Base-by-base conservation (phyloP, 2,113 vertebrate species). In the Chloebia gouldiae region DNA sequence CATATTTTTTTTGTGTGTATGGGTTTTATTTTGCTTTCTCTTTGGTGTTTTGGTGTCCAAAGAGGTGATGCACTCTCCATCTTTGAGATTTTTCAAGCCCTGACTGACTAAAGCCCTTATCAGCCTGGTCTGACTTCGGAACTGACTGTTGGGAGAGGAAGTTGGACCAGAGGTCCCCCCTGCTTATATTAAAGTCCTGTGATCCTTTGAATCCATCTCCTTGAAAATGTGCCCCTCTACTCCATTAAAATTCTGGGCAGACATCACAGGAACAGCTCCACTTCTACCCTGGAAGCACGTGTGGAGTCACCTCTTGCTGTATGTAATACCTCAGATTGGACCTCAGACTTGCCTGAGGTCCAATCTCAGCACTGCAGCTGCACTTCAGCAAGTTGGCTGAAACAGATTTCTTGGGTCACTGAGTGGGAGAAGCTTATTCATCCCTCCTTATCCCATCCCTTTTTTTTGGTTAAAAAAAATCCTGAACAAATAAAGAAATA, bases 211-310 rank as follows among this genome's bases (percentile, higher is more conserved):
- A 53, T 35, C 24, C 9, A 44, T 53, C 13, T 37, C 78, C 54
- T 56, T 69, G 23, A 69, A 78, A 78, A 73, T 31, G 5, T 37
- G 10, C 56, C 20, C 2, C 13, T 90, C 64, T 16, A 24, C 12
- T 15, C 27, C 18, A 5, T 39, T 60, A 40, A 73, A 77, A 57
- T 66, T 66, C 42, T 23, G 7, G 17, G 12, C 21, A 68, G 59
- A 59, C 10, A 35, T 57, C 9, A 28, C 37, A 83, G 27, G 59
- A 90, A 42, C 3, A 37, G 7, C 8, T 83, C 15, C 31, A 20
- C 15, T 86, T 83, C 78, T 35, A 3, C 66, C 16, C 64, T 10
- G 1, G 1, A 8, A 6, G 2, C 37, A 33, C 1, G 0, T n/a
- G 21, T 24, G 63, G 39, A 76, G 15, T 11, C 23, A 44, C 15